A percentile compares a stretch with the other conserved stretches of the same genome.
phyloP scores from a whole-genome alignment of 2,888 invertebrate species.

The Ethmia dodecea region DNA sequence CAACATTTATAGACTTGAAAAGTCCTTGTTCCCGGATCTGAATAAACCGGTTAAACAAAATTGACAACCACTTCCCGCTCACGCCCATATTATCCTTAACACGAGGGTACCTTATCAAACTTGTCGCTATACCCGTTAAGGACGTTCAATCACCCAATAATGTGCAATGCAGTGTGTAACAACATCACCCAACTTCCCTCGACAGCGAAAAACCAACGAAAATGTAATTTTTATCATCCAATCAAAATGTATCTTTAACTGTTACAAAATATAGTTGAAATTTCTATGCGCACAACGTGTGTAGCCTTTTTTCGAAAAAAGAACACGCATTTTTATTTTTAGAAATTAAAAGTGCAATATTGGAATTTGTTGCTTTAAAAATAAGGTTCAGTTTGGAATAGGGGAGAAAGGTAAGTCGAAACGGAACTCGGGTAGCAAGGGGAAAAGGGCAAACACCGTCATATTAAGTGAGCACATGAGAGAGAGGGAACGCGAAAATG shows the following conservation, averaged over 20 bases:
- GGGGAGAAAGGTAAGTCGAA: neutral
- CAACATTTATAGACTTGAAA: too few relatives aligned
- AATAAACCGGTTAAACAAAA: conserved; percentile 27
- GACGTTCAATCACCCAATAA: conserved; percentile 76
- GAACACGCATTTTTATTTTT: conserved; percentile 49
- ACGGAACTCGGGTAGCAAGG: conserved; percentile 34
- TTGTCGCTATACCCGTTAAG: conserved; percentile 62
- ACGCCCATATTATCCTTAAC: conserved; percentile 40
- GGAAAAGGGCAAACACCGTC: conserved; percentile 71
- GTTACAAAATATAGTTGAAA: neutral
- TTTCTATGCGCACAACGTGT: conserved; percentile 8
- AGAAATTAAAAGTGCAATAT: too few relatives aligned
- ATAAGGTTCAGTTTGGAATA: conserved; percentile 29
- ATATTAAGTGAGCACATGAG: conserved; percentile 78
- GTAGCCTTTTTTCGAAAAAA: conserved; percentile 41
- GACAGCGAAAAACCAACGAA: conserved; percentile 26
- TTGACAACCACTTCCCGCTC: conserved; percentile 26
- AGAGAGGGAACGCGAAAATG: conserved; percentile 73
- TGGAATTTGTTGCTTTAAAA: too few relatives aligned
- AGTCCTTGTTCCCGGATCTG: too few relatives aligned
- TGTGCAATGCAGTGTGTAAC: conserved; percentile 75
- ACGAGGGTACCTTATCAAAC: conserved; percentile 67
- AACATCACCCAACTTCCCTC: conserved; percentile 64
- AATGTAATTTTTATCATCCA: too few relatives aligned
- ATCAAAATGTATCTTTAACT: neutral